A percentile compares a stretch with the other conserved stretches of the same genome.
phyloP scores from a whole-genome alignment of 2,797 vertebrate genomes.

The Gambelia wislizenii region DNA sequence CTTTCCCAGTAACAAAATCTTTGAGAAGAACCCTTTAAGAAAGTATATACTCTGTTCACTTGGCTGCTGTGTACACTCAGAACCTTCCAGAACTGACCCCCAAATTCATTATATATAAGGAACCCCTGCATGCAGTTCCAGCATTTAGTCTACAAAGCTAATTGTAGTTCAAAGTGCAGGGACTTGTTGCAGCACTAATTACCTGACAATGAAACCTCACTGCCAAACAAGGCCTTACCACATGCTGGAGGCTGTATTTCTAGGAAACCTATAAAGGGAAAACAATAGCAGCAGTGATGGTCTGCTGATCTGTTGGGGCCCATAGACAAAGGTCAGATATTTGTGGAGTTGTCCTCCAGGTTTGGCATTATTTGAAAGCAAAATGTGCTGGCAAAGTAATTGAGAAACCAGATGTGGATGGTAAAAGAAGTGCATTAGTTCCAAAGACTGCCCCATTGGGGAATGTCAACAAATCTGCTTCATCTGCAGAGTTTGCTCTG shows the following conservation, averaged over 20 bases:
- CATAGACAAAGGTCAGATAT: background rate
- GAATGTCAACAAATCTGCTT: conserved; percentile 58
- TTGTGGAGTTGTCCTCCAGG: conserved; percentile 30
- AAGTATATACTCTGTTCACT: background rate
- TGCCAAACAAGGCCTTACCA: conserved; percentile 48
- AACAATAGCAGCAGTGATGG: background rate
- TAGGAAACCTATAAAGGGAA: conserved; percentile 43
- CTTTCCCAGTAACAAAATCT: background rate
- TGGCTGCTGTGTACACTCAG: background rate
- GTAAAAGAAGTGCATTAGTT: conserved; percentile 63
- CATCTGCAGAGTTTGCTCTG: conserved; percentile 40
- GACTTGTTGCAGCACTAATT: conserved; percentile 54
- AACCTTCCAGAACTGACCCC: background rate
- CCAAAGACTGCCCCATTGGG: conserved; percentile 53
- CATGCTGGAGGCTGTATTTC: conserved; percentile 34
- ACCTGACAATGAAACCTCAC: conserved; percentile 48
- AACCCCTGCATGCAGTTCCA: background rate
- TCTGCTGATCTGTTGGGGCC: conserved; percentile 18
- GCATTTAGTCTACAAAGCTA: conserved; percentile 56
- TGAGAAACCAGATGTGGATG: conserved; percentile 74
- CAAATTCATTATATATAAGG: background rate
- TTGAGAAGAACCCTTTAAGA: background rate
- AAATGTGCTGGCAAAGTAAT: conserved; percentile 70
- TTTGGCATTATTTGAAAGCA: conserved; percentile 56
- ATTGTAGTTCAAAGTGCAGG: conserved; percentile 48